Base-by-base conservation (phyloP, 2,797 vertebrate species). In the Otolemur crassicaudatus region DNA sequence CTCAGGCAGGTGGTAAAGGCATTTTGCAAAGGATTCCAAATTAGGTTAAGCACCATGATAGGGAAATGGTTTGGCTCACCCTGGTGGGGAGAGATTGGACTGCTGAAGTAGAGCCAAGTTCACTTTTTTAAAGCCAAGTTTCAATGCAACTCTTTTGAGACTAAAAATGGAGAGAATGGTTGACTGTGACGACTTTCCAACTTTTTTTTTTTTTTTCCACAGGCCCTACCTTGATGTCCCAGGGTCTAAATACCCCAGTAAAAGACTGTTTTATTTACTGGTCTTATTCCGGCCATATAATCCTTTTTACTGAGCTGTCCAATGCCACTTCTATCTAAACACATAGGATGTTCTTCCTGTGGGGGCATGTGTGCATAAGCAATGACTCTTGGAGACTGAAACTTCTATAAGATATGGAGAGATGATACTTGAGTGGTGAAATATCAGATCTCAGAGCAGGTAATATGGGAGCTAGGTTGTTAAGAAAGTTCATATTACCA, bases 41-140 rank as follows among this genome's bases (percentile, higher is more conserved):
- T 98, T 96, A 96, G 96, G 95, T 98, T 97, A 97, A 96, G 80
- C 79, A 97, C 95, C 94, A 93, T 97, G 97, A 96, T 89, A 97
- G 85, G 87, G 60, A 97, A 96, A 96, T 95, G 87, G 31, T 79
- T 67, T 92, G 90, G 87, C 65, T 96, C 79, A 87, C 65, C 60
- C 82, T 94, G 73, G 90, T 58, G n/a, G 65, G 84, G 83, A 83
- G 40, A 94, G 73, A 97, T 93, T 91, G 81, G 87, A 90, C 85
- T 93, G 75, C 88, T 96, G 84, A 96, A 95, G 88, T 96, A 84
- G 43, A 94, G 95, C 94, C 88, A 96, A 94, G 85, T 95, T 94
- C 92, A 96, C 43, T 65, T 95, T 82, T 94, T 92, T 86, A 58
- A 94, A 97, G 49, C 65, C 65, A 61, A n/a, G 69, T 88, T 97